Conservation (phyloP, 2,888 invertebrate genomes). For the Acleris laterana region DNA sequence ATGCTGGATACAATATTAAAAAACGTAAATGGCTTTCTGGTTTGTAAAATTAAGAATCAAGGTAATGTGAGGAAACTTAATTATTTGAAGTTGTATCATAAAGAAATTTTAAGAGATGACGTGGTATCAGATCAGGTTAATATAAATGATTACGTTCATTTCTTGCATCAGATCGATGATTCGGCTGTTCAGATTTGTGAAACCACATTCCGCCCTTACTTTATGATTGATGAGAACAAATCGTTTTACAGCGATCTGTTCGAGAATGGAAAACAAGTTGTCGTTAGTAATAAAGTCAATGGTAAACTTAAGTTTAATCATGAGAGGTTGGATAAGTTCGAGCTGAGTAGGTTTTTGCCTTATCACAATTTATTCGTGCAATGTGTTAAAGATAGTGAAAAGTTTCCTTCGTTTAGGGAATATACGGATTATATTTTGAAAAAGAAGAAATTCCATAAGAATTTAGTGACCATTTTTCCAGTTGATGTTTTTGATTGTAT, state of each 20-base stretch:
- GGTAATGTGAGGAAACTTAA: conserved; percentile 50
- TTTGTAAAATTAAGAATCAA: no score
- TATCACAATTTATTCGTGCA: conserved; percentile 41
- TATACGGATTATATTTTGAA: conserved; percentile 38
- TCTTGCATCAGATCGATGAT: conserved; percentile 40
- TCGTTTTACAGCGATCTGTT: conserved; percentile 36
- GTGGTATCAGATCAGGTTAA: conserved; percentile 44
- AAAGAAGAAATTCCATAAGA: conserved; percentile 37
- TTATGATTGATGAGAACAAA: conserved; percentile 41
- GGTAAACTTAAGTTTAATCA: conserved; percentile 40
- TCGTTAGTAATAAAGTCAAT: conserved; percentile 40
- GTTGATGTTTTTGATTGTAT: conserved; percentile 20
- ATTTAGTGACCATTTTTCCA: conserved; percentile 42
- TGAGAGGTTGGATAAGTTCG: conserved; percentile 42
- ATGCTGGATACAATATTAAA: conserved; percentile 39
- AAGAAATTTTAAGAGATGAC: conserved; percentile 45
- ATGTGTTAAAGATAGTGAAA: conserved; percentile 32
- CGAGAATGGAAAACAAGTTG: conserved; percentile 41
- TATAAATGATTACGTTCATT: conserved; percentile 48
- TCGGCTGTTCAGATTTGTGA: conserved; percentile 41
- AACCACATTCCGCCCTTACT: conserved; percentile 50
- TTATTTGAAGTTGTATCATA: conserved; percentile 50
- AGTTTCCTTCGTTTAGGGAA: conserved; percentile 39
- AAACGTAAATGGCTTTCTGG: no score
- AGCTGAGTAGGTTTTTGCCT: conserved; percentile 44